Percentiles rank a stretch among this genome's conserved stretches.
These are phyloP conservation scores for Alligator sinensis DNA, from an alignment of 2,113 vertebrate genomes.

Conservation along the genomic window DNA sequence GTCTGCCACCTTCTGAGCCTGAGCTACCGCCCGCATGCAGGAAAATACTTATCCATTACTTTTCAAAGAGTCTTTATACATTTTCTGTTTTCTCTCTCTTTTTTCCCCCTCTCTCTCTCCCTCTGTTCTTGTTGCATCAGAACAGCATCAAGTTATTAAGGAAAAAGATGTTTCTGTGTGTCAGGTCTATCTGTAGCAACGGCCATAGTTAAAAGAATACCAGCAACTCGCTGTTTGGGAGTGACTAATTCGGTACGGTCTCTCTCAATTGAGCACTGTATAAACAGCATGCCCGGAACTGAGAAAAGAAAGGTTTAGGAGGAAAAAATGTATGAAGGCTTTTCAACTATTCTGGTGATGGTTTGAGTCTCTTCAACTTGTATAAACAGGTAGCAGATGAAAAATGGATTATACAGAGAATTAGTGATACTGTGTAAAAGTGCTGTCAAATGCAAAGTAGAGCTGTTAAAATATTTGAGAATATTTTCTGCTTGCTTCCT, in stretches of 20 bases:
- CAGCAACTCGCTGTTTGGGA: background rate
- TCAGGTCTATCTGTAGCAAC: background rate
- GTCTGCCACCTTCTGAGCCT: conserved; percentile 41
- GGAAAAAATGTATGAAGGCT: background rate
- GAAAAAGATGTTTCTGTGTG: fast-evolving
- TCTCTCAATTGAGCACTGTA: background rate
- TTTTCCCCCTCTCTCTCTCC: background rate
- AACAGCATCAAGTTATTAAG: background rate
- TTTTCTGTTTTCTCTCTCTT: background rate
- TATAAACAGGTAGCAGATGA: background rate
- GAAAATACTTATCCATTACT: background rate
- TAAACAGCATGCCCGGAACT: background rate
- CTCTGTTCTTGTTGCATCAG: background rate
- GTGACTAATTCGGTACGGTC: background rate
- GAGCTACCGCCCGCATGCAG: background rate
- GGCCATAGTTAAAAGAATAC: background rate
- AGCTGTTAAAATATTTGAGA: background rate
- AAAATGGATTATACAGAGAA: background rate
- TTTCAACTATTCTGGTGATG: background rate
- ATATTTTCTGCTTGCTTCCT: background rate
- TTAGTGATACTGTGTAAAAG: background rate
- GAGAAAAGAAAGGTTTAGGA: background rate
- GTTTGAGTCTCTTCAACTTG: background rate
- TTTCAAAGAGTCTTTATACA: background rate
- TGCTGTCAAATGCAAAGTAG: background rate